phyloP scores from a whole-genome alignment of 2,113 vertebrate species.

The Callithrix jacchus region DNA sequence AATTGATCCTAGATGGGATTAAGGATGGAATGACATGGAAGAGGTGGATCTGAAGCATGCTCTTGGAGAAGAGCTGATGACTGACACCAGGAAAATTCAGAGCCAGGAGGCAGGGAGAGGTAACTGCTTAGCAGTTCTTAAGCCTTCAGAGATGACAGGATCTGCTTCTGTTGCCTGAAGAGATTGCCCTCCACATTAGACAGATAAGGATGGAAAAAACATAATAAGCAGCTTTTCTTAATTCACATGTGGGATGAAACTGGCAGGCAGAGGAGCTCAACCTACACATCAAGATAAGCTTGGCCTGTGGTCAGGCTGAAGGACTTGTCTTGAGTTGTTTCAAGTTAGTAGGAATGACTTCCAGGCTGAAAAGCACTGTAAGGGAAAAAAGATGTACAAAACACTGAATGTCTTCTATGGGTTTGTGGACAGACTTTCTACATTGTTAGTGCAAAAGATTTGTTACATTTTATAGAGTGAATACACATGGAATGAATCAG shows the following conservation, averaged over 20 bases:
- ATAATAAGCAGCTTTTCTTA: slow-evolving; percentile 49
- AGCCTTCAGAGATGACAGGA: slow-evolving; percentile 41
- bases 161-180: not conserved
- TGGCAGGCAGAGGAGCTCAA: slow-evolving; percentile 16
- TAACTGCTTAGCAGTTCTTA: not conserved
- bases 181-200: not conserved
- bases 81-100: slow-evolving; percentile 25
- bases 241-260: slow-evolving; percentile 10
- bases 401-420: not conserved
- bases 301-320: slow-evolving; percentile 18
- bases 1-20: slow-evolving; percentile 20
- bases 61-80: slow-evolving; percentile 49
- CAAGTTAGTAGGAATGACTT: slow-evolving; percentile 29
- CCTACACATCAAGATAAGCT: slow-evolving; percentile 40
- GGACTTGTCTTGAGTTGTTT: slow-evolving; percentile 26
- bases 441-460: not conserved
- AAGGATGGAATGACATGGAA: not conserved
- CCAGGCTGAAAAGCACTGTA: not conserved
- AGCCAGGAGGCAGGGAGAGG: not conserved
- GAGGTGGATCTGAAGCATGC: not conserved
- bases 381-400: not conserved
- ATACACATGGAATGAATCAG: not conserved
- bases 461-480: not conserved
- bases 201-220: not conserved
- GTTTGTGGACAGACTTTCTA: not conserved